These are phyloP conservation scores for Altica lythri DNA, from an alignment of 2,888 invertebrate genomes.

Conservation along the genomic window DNA sequence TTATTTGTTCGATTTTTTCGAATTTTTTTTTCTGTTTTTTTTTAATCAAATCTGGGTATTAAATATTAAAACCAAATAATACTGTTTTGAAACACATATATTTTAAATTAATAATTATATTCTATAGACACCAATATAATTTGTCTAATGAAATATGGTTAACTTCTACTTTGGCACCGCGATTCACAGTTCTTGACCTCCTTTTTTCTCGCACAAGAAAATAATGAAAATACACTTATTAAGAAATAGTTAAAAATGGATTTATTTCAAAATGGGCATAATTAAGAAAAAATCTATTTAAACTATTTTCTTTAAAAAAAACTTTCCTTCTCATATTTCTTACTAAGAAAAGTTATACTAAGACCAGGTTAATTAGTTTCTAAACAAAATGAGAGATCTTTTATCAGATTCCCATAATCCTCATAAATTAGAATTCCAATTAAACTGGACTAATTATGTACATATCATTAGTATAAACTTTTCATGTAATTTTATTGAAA, in stretches of 20 bases:
- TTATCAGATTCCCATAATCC: neutral
- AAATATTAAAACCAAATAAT: too few species aligned
- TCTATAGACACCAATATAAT: constrained; percentile 20
- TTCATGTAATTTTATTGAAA: neutral
- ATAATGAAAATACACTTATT: neutral
- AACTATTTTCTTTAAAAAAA: neutral
- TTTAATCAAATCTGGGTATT: too few species aligned
- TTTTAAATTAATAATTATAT: constrained; percentile 21
- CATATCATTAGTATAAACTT: neutral
- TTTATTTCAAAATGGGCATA: constrained; percentile 12
- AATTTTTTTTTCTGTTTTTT: too few species aligned
- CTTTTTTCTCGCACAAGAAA: constrained; percentile 1
- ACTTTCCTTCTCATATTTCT: neutral
- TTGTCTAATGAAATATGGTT: constrained; percentile 17
- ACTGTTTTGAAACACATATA: constrained; percentile 19
- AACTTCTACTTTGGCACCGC: constrained; percentile 33
- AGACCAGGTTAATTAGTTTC: neutral
- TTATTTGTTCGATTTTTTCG: too few species aligned
- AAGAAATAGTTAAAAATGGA: neutral
- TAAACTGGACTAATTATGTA: neutral
- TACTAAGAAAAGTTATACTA: neutral
- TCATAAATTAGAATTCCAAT: neutral
- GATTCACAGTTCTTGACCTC: constrained; percentile 33
- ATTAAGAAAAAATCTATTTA: constrained; percentile 8
- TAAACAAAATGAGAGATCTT: neutral